Evolutionary conservation across 2,888 invertebrate genomes (phyloP).

Genomic region (Melanargia galathea): DNA sequence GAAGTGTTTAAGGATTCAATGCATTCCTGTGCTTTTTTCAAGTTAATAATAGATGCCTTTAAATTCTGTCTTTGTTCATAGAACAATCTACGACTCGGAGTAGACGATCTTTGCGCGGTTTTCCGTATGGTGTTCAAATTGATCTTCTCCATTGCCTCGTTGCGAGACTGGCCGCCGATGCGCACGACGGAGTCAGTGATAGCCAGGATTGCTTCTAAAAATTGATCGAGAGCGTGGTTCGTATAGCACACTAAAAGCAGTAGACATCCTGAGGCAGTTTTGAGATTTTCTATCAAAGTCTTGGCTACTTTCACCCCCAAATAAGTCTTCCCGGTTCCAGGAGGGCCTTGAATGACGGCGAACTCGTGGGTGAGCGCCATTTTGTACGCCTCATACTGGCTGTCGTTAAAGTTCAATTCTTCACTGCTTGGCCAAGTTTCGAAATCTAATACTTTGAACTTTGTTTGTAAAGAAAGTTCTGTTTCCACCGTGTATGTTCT

Average conservation of each 20-base stretch:
- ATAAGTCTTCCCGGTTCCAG: slow-evolving; percentile 93
- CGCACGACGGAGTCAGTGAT: slow-evolving; percentile 84
- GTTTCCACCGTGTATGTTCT: slow-evolving; percentile 32
- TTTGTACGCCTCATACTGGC: slow-evolving; percentile 85
- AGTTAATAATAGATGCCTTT: slow-evolving; percentile 42
- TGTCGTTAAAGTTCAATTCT: slow-evolving; percentile 81
- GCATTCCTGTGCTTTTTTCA: slow-evolving; percentile 49
- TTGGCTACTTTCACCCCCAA: slow-evolving; percentile 88
- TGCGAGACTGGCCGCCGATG: slow-evolving; percentile 86
- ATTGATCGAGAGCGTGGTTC: slow-evolving; percentile 93
- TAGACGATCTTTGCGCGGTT: slow-evolving; percentile 3
- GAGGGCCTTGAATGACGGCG: slow-evolving; percentile 91
- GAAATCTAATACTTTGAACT: slow-evolving; percentile 53
- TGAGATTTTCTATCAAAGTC: slow-evolving; percentile 83
- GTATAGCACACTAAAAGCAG: slow-evolving; percentile 91
- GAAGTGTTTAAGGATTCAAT: slow-evolving; percentile 55
- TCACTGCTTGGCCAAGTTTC: slow-evolving; percentile 72
- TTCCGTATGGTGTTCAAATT: slow-evolving; percentile 65
- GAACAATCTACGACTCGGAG: slow-evolving; percentile 41
- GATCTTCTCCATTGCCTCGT: slow-evolving; percentile 68
- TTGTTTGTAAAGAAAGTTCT: slow-evolving; percentile 3
- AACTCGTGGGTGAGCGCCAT: slow-evolving; percentile 87
- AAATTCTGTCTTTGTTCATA: slow-evolving; percentile 49
- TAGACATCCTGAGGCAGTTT: slow-evolving; percentile 54
- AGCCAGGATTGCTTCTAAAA: slow-evolving; percentile 86